A percentile compares a stretch with the other conserved stretches of the same genome.
Evolutionary conservation across 1,140 invertebrate genomes (phyloP).

Genomic region (Plutomurus gul): DNA sequence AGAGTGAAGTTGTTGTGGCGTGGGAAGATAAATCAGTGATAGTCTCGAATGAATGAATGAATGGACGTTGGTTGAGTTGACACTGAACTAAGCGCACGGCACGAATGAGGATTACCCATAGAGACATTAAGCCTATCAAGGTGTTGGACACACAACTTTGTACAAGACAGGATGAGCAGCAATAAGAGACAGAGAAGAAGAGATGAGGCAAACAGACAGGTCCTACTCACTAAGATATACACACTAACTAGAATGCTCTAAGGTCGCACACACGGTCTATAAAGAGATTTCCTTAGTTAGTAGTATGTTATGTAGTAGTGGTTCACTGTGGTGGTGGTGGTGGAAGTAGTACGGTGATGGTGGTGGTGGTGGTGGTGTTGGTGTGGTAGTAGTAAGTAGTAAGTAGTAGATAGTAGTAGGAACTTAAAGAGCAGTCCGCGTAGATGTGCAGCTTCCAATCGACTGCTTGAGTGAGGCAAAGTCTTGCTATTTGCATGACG

Average conservation of each 20-base stretch:
- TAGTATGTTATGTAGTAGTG: not conserved
- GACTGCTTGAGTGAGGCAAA: constrained; percentile 51
- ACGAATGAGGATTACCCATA: constrained; percentile 11
- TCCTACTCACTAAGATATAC: not conserved
- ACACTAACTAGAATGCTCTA: not conserved
- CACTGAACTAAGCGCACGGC: constrained; percentile 4
- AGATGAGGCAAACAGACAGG: not conserved
- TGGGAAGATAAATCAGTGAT: constrained; percentile 29
- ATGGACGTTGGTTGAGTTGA: constrained; percentile 15
- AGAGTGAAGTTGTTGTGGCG: constrained; percentile 21
- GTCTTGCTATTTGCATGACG: constrained; percentile 53
- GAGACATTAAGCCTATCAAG: constrained; percentile 7
- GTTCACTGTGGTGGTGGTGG: not conserved
- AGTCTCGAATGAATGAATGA: constrained; percentile 29
- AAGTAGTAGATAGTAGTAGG: constrained; percentile 8
- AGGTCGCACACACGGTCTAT: not conserved
- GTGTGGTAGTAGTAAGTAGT: constrained; percentile 3
- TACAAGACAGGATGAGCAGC: constrained; percentile 25
- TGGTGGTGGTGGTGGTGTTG: not conserved
- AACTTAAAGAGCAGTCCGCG: constrained; percentile 48
- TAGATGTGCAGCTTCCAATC: constrained; percentile 50
- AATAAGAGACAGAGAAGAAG: not conserved
- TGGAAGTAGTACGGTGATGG: not conserved
- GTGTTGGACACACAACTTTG: constrained; percentile 35
- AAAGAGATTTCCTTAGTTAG: not conserved